Conservation (phyloP, 2,797 vertebrate genomes). For the Syncerus caffer region DNA sequence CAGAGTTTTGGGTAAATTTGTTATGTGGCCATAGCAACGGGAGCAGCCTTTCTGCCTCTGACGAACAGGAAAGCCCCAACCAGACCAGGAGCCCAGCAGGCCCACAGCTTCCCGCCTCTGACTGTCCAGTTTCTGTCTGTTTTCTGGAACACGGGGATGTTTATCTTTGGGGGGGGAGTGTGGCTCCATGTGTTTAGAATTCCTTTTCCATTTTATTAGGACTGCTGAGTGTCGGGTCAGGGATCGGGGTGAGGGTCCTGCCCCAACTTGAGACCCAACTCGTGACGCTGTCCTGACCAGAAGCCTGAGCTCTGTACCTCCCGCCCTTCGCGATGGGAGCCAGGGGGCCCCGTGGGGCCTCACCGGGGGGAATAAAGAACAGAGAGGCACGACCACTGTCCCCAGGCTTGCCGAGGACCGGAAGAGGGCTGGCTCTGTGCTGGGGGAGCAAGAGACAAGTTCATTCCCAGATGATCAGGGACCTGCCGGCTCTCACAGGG, state of each 20-base stretch:
- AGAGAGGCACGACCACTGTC: fast-evolving
- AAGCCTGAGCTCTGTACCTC: neutral
- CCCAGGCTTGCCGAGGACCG: neutral
- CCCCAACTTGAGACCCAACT: neutral
- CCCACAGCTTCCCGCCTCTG: fast-evolving
- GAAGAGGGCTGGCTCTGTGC: neutral
- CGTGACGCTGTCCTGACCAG: fast-evolving
- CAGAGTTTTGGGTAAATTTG: neutral
- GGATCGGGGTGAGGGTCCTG: neutral
- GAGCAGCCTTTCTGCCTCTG: neutral
- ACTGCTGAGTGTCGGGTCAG: neutral
- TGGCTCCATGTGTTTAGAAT: neutral
- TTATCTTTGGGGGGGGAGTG: neutral
- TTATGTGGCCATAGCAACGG: neutral
- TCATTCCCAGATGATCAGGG: fast-evolving
- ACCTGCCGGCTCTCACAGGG: fast-evolving
- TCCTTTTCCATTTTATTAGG: neutral
- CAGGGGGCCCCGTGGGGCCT: fast-evolving
- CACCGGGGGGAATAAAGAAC: neutral
- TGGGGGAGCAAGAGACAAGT: fast-evolving
- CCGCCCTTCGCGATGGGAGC: fast-evolving
- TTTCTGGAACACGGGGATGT: neutral
- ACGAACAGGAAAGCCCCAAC: neutral
- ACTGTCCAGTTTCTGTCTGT: neutral
- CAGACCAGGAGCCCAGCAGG: neutral